Base-by-base conservation (phyloP, 2,888 invertebrate species). In the Bhutanitis thaidina region DNA sequence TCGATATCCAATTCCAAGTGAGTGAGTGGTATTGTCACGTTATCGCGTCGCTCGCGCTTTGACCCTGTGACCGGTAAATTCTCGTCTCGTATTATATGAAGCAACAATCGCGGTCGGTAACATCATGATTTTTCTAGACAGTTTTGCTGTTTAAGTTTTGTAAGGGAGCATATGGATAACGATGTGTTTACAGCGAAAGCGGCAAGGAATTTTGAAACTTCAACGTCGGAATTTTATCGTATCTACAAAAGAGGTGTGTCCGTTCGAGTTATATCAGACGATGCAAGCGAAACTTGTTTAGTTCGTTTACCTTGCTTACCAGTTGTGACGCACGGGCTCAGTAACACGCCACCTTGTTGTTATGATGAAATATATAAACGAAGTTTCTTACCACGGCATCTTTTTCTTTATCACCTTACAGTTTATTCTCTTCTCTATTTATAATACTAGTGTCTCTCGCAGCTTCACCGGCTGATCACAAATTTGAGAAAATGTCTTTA, bases 51-150 rank as follows among this genome's bases (percentile, higher is more conserved):
- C 57, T 68, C 71, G 59, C 72, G 62, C 69, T 69, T 54, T 76
- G 80, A 84, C 83, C 85, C 71, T 71, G 61, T 77, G 82, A 74
- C 85, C 82, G 69, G 85, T 75, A 73, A 78, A 78, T 79, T 78
- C 81, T 83, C 67, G 80, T 67, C 69, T 71, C 68, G 58, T 77
- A 78, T 39, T 79, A 79, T 34, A 34, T 83, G 79, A 79, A 72
- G 80, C 79, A 84, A 84, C 74, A 74, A 64, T 65, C 71, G 69
- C 62, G 75, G 77, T 80, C 77, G 74, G 61, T 81, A 69, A 77
- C 86, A 79, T 85, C 82, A 85, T 52, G 36, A 43, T 15, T 51
- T 56, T 58, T 59, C 55, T 56, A 49, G 47, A 55, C 39, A 30
- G 30, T 46, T 47, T 41, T 44, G 43, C 47, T 43, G 32, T 39